These are phyloP conservation scores for Anoplophora glabripennis DNA, from an alignment of 1,140 invertebrate genomes.

Conservation along the genomic window DNA sequence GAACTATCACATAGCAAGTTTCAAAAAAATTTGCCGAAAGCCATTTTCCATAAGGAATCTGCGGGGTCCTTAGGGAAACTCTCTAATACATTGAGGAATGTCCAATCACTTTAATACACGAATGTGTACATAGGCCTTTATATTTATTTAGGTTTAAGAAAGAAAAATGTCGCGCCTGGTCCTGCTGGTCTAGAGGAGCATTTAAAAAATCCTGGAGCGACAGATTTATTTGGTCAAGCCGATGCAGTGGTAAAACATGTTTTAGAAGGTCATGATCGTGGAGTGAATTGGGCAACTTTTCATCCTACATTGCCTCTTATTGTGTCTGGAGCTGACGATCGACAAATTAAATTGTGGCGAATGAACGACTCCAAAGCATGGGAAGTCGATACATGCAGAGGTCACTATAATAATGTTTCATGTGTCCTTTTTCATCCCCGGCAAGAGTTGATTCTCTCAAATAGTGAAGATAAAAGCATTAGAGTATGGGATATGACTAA, in stretches of 20 bases:
- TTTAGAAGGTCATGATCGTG: conserved; percentile 93
- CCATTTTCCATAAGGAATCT: no score
- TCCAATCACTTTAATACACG: no score
- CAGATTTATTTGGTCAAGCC: conserved; percentile 95
- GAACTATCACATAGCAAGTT: no score
- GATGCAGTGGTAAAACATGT: conserved; percentile 98
- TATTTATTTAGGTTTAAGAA: conserved; percentile 67
- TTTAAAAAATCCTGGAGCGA: conserved; percentile 80
- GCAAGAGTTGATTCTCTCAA: conserved; percentile 95
- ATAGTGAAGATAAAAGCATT: conserved; percentile 98
- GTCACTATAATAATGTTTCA: conserved; percentile 99
- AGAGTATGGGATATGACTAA: conserved; percentile 99
- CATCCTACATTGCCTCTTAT: conserved; percentile 94
- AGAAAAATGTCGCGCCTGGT: conserved; percentile 96
- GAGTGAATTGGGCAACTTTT: conserved; percentile 98
- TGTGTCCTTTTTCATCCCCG: conserved; percentile 96
- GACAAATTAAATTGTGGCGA: conserved; percentile 97
- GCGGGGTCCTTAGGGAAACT: no score
- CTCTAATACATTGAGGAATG: no score
- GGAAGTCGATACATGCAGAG: conserved; percentile 98
- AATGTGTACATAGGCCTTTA: no score
- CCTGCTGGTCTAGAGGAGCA: conserved; percentile 87
- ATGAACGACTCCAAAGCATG: conserved; percentile 99
- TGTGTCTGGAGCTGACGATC: conserved; percentile 96
- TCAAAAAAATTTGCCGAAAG: no score